Evolutionary conservation across 2,113 vertebrate species (phyloP), one percentile per base, ranked within the genome.

Genomic region (Carollia perspicillata): DNA sequence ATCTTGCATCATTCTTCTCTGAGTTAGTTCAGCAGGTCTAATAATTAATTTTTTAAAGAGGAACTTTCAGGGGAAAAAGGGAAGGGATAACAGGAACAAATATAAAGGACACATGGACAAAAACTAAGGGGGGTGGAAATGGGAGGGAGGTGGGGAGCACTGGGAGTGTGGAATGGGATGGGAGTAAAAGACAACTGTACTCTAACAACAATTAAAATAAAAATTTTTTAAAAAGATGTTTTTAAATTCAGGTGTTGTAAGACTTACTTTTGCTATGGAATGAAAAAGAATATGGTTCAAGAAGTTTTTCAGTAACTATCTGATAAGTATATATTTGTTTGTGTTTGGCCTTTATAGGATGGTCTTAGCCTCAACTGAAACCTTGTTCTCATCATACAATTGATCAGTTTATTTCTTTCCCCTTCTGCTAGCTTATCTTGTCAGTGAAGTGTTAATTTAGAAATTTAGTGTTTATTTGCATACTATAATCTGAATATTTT

Each of bases 41-140:
- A 18, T 94, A 93, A 77, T 78, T 94, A 93, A 90, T 95, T 95
- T 97, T 93, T 35, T 78, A 90, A 85, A 87, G n/a, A n/a, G n/a
- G n/a, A n/a, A n/a, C n/a, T n/a, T n/a, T n/a, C n/a, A n/a, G n/a
- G n/a, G n/a, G n/a, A n/a, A n/a, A n/a, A n/a, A n/a, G n/a, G n/a
- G n/a, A n/a, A n/a, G n/a, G n/a, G n/a, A n/a, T n/a, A n/a, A n/a
- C n/a, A n/a, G n/a, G n/a, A n/a, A n/a, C n/a, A n/a, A n/a, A n/a
- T n/a, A n/a, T n/a, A n/a, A n/a, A n/a, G n/a, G n/a, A n/a, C n/a
- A n/a, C n/a, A n/a, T n/a, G n/a, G n/a, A n/a, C n/a, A n/a, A n/a
- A n/a, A n/a, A n/a, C n/a, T n/a, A n/a, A n/a, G n/a, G n/a, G n/a
- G n/a, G n/a, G n/a, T n/a, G n/a, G n/a, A n/a, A n/a, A n/a, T n/a